Evolutionary conservation across 2,113 vertebrate species (phyloP).

Genomic region (Ceratotherium simum): DNA sequence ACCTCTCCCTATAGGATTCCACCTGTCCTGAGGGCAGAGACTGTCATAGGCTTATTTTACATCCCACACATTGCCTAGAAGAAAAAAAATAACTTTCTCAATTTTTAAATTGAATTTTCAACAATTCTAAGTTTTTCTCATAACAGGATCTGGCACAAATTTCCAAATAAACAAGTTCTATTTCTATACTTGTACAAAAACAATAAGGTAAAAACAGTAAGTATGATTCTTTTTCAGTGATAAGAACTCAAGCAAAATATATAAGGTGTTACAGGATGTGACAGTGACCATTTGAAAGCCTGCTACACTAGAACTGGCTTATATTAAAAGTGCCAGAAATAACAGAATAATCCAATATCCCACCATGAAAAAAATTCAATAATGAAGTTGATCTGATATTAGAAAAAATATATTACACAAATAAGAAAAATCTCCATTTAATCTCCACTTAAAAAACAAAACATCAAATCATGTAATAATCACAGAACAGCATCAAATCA

Average conservation of each 20-base stretch:
- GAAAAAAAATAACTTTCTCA: not conserved
- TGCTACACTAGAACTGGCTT: conserved; percentile 39
- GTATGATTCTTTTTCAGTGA: not conserved
- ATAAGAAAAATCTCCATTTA: not conserved
- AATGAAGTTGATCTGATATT: not conserved
- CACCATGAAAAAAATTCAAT: not conserved
- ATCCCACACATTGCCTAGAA: not conserved
- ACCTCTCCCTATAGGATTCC: conserved; percentile 22
- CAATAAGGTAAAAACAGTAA: conserved; percentile 1
- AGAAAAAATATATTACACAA: conserved; percentile 12
- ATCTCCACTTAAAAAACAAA: conserved; percentile 36
- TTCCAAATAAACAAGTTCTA: conserved; percentile 24
- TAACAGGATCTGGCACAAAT: conserved; percentile 41
- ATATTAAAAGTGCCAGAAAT: conserved; percentile 19
- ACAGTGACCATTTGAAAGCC: conserved; percentile 55
- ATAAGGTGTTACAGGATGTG: not conserved
- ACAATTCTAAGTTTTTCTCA: conserved; percentile 47
- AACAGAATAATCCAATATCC: not conserved
- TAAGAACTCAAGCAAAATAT: conserved; percentile 2
- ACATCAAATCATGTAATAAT: not conserved
- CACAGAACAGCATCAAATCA: not conserved
- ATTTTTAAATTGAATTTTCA: not conserved
- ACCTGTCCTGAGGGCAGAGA: not conserved
- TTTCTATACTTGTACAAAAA: not conserved
- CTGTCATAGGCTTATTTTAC: rapidly evolving